Percentiles rank a stretch among this genome's conserved stretches.
Evolutionary conservation across 2,888 invertebrate genomes (phyloP).

Genomic region (Eupeodes luniger): DNA sequence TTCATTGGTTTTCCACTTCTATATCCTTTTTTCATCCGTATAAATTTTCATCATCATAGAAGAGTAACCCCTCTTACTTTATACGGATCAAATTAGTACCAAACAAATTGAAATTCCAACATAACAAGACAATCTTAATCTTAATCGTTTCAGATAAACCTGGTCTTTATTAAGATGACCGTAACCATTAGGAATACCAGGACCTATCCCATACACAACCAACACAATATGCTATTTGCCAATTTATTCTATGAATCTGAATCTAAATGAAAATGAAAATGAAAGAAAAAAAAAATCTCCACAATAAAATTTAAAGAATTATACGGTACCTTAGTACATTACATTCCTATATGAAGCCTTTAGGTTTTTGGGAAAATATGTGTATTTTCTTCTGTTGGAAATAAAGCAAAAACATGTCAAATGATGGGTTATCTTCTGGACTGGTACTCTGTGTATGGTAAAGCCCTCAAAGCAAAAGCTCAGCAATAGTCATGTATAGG

Average conservation of each 20-base stretch:
- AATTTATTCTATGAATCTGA: slow-evolving; percentile 9
- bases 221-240: neutral
- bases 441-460: neutral
- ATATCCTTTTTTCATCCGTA: too few relatives aligned
- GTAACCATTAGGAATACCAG: neutral
- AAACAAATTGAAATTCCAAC: neutral
- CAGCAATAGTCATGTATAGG: neutral
- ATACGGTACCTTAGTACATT: neutral
- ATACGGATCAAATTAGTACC: neutral
- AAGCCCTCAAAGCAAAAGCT: neutral
- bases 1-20: too few relatives aligned
- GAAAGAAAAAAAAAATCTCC: slow-evolving; percentile 10
- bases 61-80: neutral
- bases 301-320: slow-evolving; percentile 35
- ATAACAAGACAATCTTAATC: neutral
- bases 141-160: slow-evolving; percentile 17
- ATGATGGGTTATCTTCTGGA: neutral
- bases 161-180: slow-evolving; percentile 10
- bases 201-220: neutral
- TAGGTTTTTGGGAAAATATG: neutral
- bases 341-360: neutral
- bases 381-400: neutral
- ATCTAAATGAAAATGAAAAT: too few relatives aligned
- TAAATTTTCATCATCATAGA: too few relatives aligned
- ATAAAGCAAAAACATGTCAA: slow-evolving; percentile 9